Percentiles rank a stretch among this genome's conserved stretches.
phyloP scores from a whole-genome alignment of 2,888 invertebrate species.

The Teleogryllus oceanicus region DNA sequence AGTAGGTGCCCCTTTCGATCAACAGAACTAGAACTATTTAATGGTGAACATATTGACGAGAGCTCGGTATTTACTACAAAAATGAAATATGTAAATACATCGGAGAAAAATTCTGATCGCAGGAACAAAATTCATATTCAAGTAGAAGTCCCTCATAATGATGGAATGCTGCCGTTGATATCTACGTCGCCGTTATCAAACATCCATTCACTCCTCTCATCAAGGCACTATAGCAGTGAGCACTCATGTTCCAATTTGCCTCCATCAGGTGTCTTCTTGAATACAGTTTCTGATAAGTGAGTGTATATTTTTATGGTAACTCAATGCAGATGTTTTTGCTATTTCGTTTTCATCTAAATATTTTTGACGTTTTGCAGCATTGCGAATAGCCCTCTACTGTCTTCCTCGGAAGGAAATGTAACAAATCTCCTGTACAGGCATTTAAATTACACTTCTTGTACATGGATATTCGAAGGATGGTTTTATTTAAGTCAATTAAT shows the following conservation, averaged over 20 bases:
- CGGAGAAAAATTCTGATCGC: not conserved
- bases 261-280: not conserved
- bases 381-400: no score
- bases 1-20: not conserved
- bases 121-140: constrained; percentile 24
- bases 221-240: not conserved
- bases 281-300: not conserved
- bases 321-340: no score
- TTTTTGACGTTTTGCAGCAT: no score
- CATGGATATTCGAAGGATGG: constrained; percentile 25
- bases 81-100: not conserved
- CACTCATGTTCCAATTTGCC: constrained; percentile 23
- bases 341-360: no score
- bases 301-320: not conserved
- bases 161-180: constrained; percentile 25
- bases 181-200: constrained; percentile 24
- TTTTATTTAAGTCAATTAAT: constrained; percentile 23
- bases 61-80: not conserved
- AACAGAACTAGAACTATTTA: not conserved
- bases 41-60: not conserved
- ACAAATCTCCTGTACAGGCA: constrained; percentile 20
- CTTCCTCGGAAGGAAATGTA: not conserved
- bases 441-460: constrained; percentile 21
- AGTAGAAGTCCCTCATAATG: constrained; percentile 24
- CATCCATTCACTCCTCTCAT: not conserved